phyloP scores from a whole-genome alignment of 1,140 invertebrate species.

The Brachionus manjavacas region DNA sequence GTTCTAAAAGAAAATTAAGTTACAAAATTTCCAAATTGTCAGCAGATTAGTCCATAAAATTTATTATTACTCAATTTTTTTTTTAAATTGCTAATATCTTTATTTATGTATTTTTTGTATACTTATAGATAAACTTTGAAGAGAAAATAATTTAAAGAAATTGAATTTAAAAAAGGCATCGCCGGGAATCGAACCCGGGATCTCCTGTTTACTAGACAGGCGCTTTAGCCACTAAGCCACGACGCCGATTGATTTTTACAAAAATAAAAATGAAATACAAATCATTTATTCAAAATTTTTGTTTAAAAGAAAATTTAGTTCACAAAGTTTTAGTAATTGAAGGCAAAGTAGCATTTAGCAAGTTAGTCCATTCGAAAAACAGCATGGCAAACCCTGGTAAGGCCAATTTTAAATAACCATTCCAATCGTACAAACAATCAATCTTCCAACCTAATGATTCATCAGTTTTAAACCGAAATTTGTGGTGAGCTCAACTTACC shows the following conservation, averaged over 20 bases:
- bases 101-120: no score
- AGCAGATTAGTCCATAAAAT: no score
- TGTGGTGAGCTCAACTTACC: neutral
- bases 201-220: no score
- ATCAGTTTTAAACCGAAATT: neutral
- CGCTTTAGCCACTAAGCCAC: no score
- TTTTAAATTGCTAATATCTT: no score
- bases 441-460: neutral
- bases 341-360: neutral
- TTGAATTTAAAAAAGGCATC: no score
- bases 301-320: neutral
- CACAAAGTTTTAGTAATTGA: neutral
- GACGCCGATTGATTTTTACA: neutral
- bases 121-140: no score
- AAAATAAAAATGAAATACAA: neutral
- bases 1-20: no score
- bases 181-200: no score
- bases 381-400: conserved; percentile 23
- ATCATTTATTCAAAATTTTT: neutral
- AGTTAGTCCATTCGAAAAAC: conserved; percentile 40
- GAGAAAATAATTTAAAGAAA: no score
- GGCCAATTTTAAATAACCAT: conserved; percentile 17
- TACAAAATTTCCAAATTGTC: no score
- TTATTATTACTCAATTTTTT: no score
- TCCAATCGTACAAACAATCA: conserved; percentile 23